Conservation (phyloP, 2,888 invertebrate species). For the Phlogophora meticulosa region DNA sequence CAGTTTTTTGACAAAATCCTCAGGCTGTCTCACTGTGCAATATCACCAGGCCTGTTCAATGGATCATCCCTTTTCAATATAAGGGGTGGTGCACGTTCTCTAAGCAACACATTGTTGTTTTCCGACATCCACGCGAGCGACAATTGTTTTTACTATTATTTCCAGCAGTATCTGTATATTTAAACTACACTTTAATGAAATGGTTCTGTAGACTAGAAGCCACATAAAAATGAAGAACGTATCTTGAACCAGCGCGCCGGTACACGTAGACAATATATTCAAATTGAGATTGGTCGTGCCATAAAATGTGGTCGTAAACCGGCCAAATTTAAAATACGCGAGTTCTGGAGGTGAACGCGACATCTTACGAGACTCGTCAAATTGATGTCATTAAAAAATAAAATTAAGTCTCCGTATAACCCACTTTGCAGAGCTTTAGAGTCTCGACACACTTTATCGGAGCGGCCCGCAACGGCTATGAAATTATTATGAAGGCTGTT, state of each 20-base stretch:
- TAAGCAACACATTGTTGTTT: too few relatives aligned
- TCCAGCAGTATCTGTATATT: neutral
- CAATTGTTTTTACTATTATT: neutral
- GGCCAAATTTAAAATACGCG: conserved; percentile 55
- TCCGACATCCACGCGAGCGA: neutral
- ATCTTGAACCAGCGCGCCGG: conserved; percentile 20
- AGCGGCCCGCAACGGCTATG: conserved; percentile 3
- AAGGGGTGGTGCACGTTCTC: too few relatives aligned
- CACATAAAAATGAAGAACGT: conserved; percentile 39
- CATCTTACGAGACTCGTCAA: conserved; percentile 58
- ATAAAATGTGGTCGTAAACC: conserved; percentile 56
- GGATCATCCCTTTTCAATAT: too few relatives aligned
- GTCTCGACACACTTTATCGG: conserved; percentile 33
- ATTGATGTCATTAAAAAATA: conserved; percentile 67
- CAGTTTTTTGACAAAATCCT: too few relatives aligned
- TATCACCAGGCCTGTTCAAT: too few relatives aligned
- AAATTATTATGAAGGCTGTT: conserved; percentile 33
- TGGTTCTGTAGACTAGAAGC: neutral
- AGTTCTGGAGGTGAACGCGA: conserved; percentile 42
- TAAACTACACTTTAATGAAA: neutral
- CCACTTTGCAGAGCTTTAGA: conserved; percentile 55
- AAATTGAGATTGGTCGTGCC: conserved; percentile 56
- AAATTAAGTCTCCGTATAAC: conserved; percentile 63
- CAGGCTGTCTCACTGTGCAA: too few relatives aligned
- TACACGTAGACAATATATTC: conserved; percentile 53